Percentiles rank a stretch among this genome's conserved stretches.
phyloP scores from a whole-genome alignment of 2,113 vertebrate genomes.

The Aegithalos caudatus region DNA sequence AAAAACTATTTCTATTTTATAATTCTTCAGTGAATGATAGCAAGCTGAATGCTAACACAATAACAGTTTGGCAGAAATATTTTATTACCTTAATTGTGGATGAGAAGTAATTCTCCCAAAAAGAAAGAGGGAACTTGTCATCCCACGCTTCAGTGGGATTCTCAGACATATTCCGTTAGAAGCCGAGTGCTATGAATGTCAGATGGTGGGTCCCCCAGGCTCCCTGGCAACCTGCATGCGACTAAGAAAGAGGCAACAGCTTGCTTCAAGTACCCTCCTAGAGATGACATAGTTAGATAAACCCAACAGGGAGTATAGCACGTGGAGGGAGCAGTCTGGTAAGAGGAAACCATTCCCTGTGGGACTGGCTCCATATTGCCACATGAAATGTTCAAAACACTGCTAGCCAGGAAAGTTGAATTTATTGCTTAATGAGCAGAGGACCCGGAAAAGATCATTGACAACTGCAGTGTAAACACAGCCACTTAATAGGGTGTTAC shows the following conservation, averaged over 20 bases:
- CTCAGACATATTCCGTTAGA: slow-evolving; percentile 29
- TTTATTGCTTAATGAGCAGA: slow-evolving; percentile 64
- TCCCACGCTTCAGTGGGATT: slow-evolving; percentile 29
- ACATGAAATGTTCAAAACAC: slow-evolving; percentile 45
- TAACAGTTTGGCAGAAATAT: neutral
- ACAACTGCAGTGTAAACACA: slow-evolving; percentile 59
- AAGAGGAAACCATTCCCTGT: slow-evolving; percentile 48
- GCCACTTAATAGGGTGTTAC: slow-evolving; percentile 42
- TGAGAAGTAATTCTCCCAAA: slow-evolving; percentile 15
- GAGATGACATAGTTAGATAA: slow-evolving; percentile 57
- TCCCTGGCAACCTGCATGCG: slow-evolving; percentile 45
- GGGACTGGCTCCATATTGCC: slow-evolving; percentile 52
- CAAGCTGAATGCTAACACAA: neutral
- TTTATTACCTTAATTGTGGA: slow-evolving; percentile 28
- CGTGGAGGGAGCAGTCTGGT: slow-evolving; percentile 61
- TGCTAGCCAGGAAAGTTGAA: slow-evolving; percentile 58
- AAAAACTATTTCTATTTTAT: neutral
- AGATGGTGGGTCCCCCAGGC: slow-evolving; percentile 52
- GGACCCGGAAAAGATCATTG: slow-evolving; percentile 60
- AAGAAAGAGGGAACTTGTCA: slow-evolving; percentile 1
- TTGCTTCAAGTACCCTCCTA: slow-evolving; percentile 50
- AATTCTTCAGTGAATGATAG: neutral
- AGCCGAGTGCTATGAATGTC: slow-evolving; percentile 9
- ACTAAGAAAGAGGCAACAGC: slow-evolving; percentile 57
- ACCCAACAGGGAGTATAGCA: slow-evolving; percentile 36